Percentiles rank a stretch among this genome's conserved stretches.
phyloP scores from a whole-genome alignment of 1,140 invertebrate species.

The Centruroides vittatus region DNA sequence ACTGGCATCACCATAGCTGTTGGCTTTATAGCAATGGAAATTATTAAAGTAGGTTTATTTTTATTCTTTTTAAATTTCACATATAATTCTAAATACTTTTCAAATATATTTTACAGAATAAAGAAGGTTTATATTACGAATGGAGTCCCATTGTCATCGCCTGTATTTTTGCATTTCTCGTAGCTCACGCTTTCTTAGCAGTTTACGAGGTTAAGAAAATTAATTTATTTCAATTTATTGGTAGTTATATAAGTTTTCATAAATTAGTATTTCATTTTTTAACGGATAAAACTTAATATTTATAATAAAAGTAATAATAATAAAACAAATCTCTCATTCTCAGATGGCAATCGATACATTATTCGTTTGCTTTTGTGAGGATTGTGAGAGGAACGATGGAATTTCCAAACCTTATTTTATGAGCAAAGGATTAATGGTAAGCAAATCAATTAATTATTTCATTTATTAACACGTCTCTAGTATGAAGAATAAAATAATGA shows the following conservation, averaged over 20 bases:
- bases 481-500: too few relatives aligned
- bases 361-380: slow-evolving; percentile 87
- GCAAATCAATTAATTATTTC: background rate
- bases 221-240: too few relatives aligned
- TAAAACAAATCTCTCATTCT: slow-evolving; percentile 20
- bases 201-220: slow-evolving; percentile 63
- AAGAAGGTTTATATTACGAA: slow-evolving; percentile 44
- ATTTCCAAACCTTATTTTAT: slow-evolving; percentile 54
- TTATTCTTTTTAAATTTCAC: background rate
- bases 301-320: background rate
- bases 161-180: slow-evolving; percentile 80
- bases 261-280: too few relatives aligned
- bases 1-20: slow-evolving; percentile 65
- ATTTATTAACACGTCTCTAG: too few relatives aligned
- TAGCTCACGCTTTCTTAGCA: slow-evolving; percentile 81
- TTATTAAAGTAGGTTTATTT: slow-evolving; percentile 40
- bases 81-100: background rate
- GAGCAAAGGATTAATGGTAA: slow-evolving; percentile 53
- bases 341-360: slow-evolving; percentile 91
- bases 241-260: too few relatives aligned
- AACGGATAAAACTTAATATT: too few relatives aligned
- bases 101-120: slow-evolving; percentile 30
- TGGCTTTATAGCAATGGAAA: slow-evolving; percentile 46
- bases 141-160: slow-evolving; percentile 72
- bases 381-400: slow-evolving; percentile 58